Conservation (phyloP, 2,113 vertebrate species). For the Potamarius usumacintae region DNA sequence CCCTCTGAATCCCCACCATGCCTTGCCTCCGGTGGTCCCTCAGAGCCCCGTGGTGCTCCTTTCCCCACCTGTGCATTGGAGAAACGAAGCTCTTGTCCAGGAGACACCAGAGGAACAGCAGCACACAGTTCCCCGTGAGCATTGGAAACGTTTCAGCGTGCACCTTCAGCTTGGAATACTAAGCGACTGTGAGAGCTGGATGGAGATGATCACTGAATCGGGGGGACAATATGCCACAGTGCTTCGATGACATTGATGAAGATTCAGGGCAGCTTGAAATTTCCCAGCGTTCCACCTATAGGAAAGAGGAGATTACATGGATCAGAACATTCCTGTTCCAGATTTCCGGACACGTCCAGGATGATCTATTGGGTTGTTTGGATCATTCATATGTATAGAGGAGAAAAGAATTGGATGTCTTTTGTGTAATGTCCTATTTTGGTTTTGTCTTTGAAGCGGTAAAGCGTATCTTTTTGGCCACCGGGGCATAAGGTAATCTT, state of each 20-base stretch:
- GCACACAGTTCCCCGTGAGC: conserved; percentile 88
- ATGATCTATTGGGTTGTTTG: conserved; percentile 27
- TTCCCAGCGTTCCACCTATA: conserved; percentile 34
- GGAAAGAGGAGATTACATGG: conserved; percentile 16
- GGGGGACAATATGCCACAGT: conserved; percentile 8
- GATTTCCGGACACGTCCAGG: neutral
- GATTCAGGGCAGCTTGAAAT: conserved; percentile 37
- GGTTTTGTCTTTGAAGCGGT: conserved; percentile 11
- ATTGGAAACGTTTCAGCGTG: conserved; percentile 75
- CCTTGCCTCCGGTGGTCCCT: conserved; percentile 55
- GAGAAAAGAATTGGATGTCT: neutral
- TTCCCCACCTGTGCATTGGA: conserved; percentile 68
- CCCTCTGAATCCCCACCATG: conserved; percentile 67
- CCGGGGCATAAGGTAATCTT: conserved; percentile 33
- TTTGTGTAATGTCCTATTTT: conserved; percentile 6
- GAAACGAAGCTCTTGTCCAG: conserved; percentile 86
- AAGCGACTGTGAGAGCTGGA: conserved; percentile 5
- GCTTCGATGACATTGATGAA: conserved; percentile 31
- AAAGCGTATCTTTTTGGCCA: conserved; percentile 27
- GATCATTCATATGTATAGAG: conserved; percentile 18
- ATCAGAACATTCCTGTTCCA: conserved; percentile 3
- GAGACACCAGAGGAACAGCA: conserved; percentile 88
- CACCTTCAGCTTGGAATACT: conserved; percentile 41
- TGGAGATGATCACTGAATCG: conserved; percentile 1
- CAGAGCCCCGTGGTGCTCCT: conserved; percentile 49